Conservation (phyloP, 2,888 invertebrate genomes). For the Drosophila peninsularis region DNA sequence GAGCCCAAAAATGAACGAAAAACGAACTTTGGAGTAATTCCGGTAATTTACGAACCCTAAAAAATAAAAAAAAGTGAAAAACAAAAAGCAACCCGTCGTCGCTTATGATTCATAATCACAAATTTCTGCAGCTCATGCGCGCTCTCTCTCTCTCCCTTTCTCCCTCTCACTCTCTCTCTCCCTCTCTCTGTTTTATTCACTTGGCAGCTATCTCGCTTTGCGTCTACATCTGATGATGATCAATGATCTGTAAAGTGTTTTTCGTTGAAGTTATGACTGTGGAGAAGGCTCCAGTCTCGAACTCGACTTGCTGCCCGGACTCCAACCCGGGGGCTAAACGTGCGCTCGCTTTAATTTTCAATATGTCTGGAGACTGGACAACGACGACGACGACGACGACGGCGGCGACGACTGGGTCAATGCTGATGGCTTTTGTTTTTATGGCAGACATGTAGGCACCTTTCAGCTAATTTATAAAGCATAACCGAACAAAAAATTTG, state of each 20-base stretch:
- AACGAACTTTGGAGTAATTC: constrained; percentile 68
- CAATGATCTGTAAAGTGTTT: constrained; percentile 82
- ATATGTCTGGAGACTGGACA: constrained; percentile 62
- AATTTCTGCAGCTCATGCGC: constrained; percentile 47
- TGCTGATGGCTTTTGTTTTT: constrained; percentile 77
- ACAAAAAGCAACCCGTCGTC: constrained; percentile 41
- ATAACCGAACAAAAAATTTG: constrained; percentile 27
- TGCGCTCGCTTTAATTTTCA: constrained; percentile 78
- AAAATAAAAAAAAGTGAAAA: constrained; percentile 21
- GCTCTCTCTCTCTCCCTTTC: constrained; percentile 5
- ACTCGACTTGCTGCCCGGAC: constrained; percentile 2
- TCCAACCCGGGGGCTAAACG: constrained; percentile 64
- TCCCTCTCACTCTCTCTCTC: constrained; percentile 11
- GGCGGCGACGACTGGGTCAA: constrained; percentile 64
- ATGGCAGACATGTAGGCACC: constrained; percentile 81
- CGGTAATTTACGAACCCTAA: constrained; percentile 71
- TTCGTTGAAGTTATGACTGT: constrained; percentile 60
- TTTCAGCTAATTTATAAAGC: constrained; percentile 66
- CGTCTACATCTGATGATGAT: constrained; percentile 74
- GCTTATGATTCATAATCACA: constrained; percentile 78
- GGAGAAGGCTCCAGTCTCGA: constrained; percentile 31
- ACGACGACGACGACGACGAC: constrained; percentile 21
- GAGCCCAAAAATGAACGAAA: constrained; percentile 31
- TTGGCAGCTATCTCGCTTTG: constrained; percentile 19
- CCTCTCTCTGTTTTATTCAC: constrained; percentile 4